Evolutionary conservation across 1,140 invertebrate genomes (phyloP).

Genomic region (Thaumatotibia leucotreta): DNA sequence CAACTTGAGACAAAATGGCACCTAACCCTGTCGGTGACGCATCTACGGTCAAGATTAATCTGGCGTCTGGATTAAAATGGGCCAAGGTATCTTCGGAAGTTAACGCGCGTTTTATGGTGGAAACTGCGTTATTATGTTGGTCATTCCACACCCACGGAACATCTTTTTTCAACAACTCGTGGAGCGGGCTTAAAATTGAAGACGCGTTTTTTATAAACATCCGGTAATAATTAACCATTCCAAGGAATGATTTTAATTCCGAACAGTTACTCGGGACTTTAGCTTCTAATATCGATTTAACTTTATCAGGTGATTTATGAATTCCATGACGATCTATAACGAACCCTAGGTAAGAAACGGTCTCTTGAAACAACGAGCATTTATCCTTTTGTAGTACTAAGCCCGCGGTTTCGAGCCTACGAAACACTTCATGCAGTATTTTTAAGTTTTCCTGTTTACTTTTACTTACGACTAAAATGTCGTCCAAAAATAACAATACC

Average conservation of each 20-base stretch:
- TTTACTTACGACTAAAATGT: conserved; percentile 34
- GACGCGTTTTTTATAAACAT: conserved; percentile 19
- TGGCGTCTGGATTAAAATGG: not conserved
- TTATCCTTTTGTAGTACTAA: conserved; percentile 29
- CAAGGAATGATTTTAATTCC: conserved; percentile 23
- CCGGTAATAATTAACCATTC: conserved; percentile 25
- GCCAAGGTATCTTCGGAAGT: not conserved
- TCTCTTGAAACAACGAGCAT: conserved; percentile 18
- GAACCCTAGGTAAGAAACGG: conserved; percentile 28
- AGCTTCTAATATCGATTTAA: conserved; percentile 21
- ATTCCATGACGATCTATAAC: conserved; percentile 28
- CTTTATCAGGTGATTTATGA: conserved; percentile 20
- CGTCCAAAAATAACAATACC: conserved; percentile 31
- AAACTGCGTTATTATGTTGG: not conserved
- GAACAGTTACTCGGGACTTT: conserved; percentile 19
- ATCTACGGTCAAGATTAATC: not conserved
- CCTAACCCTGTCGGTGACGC: not conserved
- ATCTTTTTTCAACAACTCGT: not conserved
- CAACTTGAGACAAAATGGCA: not conserved
- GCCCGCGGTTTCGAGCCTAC: conserved; percentile 22
- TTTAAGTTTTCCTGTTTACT: conserved; percentile 26
- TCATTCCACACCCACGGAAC: not conserved
- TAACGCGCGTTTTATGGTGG: not conserved
- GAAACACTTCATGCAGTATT: conserved; percentile 24
- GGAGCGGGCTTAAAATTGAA: no score